Base-by-base conservation (phyloP, 53 echinoderm and acorn worm species). In the Echinometra lucunter region DNA sequence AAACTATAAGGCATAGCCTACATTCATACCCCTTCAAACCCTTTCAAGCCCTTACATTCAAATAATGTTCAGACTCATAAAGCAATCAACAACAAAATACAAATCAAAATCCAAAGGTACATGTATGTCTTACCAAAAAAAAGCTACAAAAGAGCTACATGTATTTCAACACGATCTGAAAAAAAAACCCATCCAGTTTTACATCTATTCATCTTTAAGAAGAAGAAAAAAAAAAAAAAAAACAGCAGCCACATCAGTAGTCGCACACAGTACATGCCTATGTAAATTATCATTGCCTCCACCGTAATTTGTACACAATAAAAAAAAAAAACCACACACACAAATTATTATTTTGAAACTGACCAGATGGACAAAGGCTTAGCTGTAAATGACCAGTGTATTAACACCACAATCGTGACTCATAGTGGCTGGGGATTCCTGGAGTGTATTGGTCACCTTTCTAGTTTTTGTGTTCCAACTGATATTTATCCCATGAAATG, bases 341-440 rank as follows among this genome's bases (percentile, higher is more conserved):
- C 85, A 85, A 47, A 85, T 47, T 23, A 85, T n/a, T 49, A 49
- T 49, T 27, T 12, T 45, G 30, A 45, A 37, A 85, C 2, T 81
- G 81, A 18, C 81, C 85, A 85, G 44, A 72, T 35, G 72, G 72
- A 81, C 81, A 81, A 81, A 81, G 53, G 12, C 13, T 85, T 47
- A 85, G 85, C 49, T 49, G 53, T 49, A n/a, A 85, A n/a, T 85
- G 85, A 85, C 85, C 85, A 47, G 28, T 85, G 53, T 85, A 85
- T 49, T 85, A 85, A 85, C 85, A 85, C 34, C 27, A 83, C 85
- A 83, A 83, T 47, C 28, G 49, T 83, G 85, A 83, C 47, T 83
- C 85, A 83, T 49, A 11, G 47, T 83, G 85, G 28, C 45, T 83
- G 11, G 45, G 85, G 49, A 83, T 83, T 49, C 85, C 49, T 40